Base-by-base conservation (phyloP, 1,140 invertebrate species). In the Arion vulgaris region DNA sequence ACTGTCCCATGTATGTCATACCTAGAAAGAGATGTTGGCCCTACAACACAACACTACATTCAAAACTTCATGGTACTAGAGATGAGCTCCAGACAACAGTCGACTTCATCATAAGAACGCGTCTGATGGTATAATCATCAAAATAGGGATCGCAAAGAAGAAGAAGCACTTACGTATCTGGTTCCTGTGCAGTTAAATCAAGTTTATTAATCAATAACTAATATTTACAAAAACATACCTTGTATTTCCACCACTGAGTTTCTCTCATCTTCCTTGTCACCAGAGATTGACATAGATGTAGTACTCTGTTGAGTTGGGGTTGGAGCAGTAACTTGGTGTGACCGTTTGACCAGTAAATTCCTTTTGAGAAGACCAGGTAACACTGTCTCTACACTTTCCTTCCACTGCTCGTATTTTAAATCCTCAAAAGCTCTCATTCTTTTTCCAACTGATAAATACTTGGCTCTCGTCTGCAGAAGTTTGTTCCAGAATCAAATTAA, bases 341-440 rank as follows among this genome's bases (percentile, higher is more conserved):
- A 62, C 34, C 85, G 87, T 81, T 92, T 91, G 17, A 89, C 82
- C 28, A 93, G 85, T 11, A 93, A 84, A 82, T 92, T 92, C 34
- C 89, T 84, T 76, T 91, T 92, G 15, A 93, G 83, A 62, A 93
- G 82, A 7, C 85, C 84, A 23, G 91, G 91, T 39, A 93, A 82
- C 28, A 87, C 80, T 19, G 88, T 85, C 72, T 92, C 92, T 13
- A 91, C 91, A 79, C 87, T 77, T 38, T 91, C 87, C 36, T 85
- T 86, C 93, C 93, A 93, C 78, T 86, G 81, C 32, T 90, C 89
- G 82, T 92, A 92, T 69, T 88, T 90, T 0, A 88, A 87, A 66
- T 96, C 94, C 92, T 98, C 96, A 89, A 95, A 98, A 0, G 93
- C 91, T 88, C 95, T 95, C 93, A 98, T 94, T 39, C 95, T 92